Conservation (phyloP, 2,113 vertebrate species). For the Bufo gargarizans region DNA sequence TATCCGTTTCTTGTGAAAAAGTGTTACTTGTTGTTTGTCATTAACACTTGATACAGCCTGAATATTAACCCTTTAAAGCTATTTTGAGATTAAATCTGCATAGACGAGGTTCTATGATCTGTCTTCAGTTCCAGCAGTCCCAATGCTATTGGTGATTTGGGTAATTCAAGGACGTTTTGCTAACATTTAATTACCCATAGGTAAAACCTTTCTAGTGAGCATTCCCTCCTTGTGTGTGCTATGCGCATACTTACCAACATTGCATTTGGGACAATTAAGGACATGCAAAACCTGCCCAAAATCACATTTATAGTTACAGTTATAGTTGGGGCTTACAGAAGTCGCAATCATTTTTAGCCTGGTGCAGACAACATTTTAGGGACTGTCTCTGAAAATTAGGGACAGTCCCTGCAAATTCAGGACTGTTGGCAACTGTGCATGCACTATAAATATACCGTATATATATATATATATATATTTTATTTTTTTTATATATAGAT, state of each 20-base stretch:
- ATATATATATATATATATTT: too few relatives aligned
- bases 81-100: background rate
- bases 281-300: too few relatives aligned
- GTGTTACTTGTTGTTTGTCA: conserved; percentile 7
- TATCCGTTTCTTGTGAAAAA: background rate
- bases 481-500: too few relatives aligned
- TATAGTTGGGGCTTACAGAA: too few relatives aligned
- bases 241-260: background rate
- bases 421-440: too few relatives aligned
- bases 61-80: background rate
- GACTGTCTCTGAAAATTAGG: too few relatives aligned
- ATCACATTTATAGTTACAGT: too few relatives aligned
- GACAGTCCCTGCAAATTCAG: too few relatives aligned
- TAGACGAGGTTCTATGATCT: background rate
- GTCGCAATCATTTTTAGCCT: too few relatives aligned
- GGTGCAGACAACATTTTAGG: too few relatives aligned
- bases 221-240: background rate
- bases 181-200: background rate
- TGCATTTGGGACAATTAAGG: too few relatives aligned
- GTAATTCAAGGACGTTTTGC: background rate
- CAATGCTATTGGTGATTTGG: background rate
- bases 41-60: background rate
- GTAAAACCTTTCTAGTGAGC: background rate
- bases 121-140: background rate
- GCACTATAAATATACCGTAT: too few relatives aligned